Evolutionary conservation across 1,140 invertebrate genomes (phyloP).

Genomic region (Linepithema humile): DNA sequence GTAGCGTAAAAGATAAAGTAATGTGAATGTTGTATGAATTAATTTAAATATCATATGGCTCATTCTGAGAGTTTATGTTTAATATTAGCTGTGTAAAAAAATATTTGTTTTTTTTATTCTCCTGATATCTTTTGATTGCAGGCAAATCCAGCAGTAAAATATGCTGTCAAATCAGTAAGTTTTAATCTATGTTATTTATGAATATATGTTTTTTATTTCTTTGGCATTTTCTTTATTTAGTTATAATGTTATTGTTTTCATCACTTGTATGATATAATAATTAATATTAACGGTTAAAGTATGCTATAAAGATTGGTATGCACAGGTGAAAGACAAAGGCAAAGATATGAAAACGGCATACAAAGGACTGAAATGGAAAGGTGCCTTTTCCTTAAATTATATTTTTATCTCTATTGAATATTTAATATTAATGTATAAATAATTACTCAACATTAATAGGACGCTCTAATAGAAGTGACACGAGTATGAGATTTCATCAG

Average conservation of each 20-base stretch:
- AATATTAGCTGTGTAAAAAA: not conserved
- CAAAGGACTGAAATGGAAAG: constrained; percentile 90
- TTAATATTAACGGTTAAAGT: too few relatives aligned
- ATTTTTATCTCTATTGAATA: constrained; percentile 7
- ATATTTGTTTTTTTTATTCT: constrained; percentile 20
- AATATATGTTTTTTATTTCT: constrained; percentile 2
- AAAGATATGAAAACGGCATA: constrained; percentile 90
- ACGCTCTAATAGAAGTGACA: constrained; percentile 81
- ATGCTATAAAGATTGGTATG: constrained; percentile 19
- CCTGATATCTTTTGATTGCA: constrained; percentile 81
- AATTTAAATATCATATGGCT: not conserved
- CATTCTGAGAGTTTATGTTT: not conserved
- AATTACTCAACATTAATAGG: constrained; percentile 66
- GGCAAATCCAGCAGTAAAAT: constrained; percentile 93
- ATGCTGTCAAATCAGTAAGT: constrained; percentile 92
- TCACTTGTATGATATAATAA: too few relatives aligned
- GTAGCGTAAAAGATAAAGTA: constrained; percentile 91
- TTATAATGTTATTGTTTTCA: too few relatives aligned
- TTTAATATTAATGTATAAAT: constrained; percentile 26
- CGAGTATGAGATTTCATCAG: constrained; percentile 80
- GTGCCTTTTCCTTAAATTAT: constrained; percentile 69
- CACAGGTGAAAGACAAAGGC: constrained; percentile 90
- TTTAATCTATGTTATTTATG: constrained; percentile 25
- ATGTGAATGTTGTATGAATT: constrained; percentile 50
- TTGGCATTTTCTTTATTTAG: not conserved